Evolutionary conservation across 2,113 vertebrate genomes (phyloP), one percentile per base, ranked within the genome.

Genomic region (Ceyx cyanopectus): DNA sequence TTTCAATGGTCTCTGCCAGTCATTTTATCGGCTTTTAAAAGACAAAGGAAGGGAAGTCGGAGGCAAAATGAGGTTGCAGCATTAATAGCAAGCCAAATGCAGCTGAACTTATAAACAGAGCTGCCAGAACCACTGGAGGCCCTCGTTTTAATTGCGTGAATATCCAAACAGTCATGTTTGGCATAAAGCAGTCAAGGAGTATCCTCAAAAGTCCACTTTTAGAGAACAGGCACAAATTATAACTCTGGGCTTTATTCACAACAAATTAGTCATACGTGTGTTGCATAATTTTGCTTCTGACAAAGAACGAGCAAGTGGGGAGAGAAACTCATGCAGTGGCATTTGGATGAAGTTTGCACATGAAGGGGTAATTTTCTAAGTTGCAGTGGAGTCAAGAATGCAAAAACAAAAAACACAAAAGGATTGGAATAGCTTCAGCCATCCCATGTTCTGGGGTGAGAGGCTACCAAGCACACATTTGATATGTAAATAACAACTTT

Each of bases 171-270:
- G 70, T 92, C 85, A 83, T 92, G 91, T 85, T 90, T 96, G 91
- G 87, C 95, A 83, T 78, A 75, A 87, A 94, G 65, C 23, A 89
- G 87, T 89, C 68, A 89, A 87, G 79, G 57, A 96, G 87, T 92
- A 96, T 91, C 85, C 91, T 95, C 91, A 90, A 73, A 93, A 92
- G 93, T 80, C 93, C 89, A 96, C 89, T 96, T 93, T 53, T 79
- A 83, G 77, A 89, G 45, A 92, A 84, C 79, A 93, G 69, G 70
- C 83, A 91, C 72, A 80, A 85, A 95, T 93, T 95, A 81, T 57
- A 91, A 93, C 53, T 83, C 81, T 74, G 75, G 60, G 79, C 51
- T 94, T 94, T 81, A 62, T 81, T 94, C 75, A 87, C 68, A 94
- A 83, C 81, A 91, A 86, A 96, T 96, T 85, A 93, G 81, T 88